phyloP scores from a whole-genome alignment of 2,113 vertebrate genomes.

The Spea multiplicata region DNA sequence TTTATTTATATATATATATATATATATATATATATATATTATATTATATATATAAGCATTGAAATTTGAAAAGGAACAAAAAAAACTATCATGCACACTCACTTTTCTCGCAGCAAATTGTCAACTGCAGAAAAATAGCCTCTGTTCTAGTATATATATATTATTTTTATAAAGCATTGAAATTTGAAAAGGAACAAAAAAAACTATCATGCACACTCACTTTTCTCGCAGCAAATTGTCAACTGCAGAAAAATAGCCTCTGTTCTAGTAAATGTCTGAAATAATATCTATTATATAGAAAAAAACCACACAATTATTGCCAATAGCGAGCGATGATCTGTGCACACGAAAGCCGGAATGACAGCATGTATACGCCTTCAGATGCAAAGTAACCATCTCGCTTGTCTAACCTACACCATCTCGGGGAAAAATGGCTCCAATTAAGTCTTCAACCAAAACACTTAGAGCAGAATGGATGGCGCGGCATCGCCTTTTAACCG shows the following conservation, averaged over 20 bases:
- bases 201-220: slow-evolving; percentile 8
- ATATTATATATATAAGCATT: too few species aligned
- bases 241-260: too few species aligned
- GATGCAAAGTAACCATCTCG: slow-evolving; percentile 19
- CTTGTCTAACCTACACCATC: slow-evolving; percentile 24
- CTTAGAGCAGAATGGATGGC: slow-evolving; percentile 21
- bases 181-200: background rate
- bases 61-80: background rate
- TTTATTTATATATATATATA: too few species aligned
- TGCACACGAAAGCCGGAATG: background rate
- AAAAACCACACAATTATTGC: slow-evolving; percentile 4
- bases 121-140: too few species aligned
- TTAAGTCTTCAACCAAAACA: slow-evolving; percentile 38
- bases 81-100: slow-evolving; percentile 2
- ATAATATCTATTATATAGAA: slow-evolving; percentile 22
- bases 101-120: background rate
- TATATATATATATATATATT: too few species aligned
- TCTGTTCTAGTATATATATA: background rate
- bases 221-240: background rate
- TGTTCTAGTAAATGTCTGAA: background rate
- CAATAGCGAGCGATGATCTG: slow-evolving; percentile 3
- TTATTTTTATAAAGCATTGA: background rate
- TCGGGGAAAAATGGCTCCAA: slow-evolving; percentile 34
- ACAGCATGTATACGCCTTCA: slow-evolving; percentile 6
- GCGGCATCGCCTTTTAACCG: slow-evolving; percentile 16